Evolutionary conservation across 2,888 invertebrate species (phyloP), one percentile per base, ranked within the genome.

Genomic region (Campoletis raptor): DNA sequence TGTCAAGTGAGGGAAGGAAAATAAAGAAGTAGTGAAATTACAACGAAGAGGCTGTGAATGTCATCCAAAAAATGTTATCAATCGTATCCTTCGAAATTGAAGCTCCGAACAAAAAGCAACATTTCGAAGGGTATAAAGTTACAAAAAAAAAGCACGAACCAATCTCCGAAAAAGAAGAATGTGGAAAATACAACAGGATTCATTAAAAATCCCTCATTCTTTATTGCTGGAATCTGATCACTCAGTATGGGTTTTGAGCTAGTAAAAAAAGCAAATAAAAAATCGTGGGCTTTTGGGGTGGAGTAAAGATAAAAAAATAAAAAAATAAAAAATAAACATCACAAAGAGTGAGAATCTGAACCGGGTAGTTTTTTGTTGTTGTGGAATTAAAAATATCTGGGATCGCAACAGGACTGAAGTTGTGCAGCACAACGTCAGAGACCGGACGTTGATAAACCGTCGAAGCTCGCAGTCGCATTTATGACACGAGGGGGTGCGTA

Each of bases 361-460:
- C 12, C n/a, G 67, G 10, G 40, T 10, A 21, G 24, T 21, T 69
- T 36, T 40, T 42, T 42, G 45, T 42, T 21, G 30, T 12, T n/a
- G 40, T 12, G 48, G 48, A 15, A 8, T 30, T 12, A 15, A n/a
- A 52, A 64, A 61, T 42, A 57, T n/a, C 37, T 36, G 67, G 21
- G 21, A 36, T 73, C 37, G 30, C 36, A 70, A 77, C 74, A 70
- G 72, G 72, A 30, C 36, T 69, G 64, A 79, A 85, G 72, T 81
- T 42, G 15, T 54, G 69, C 76, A 79, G 74, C 77, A 78, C 21
- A 9, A 7, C 36, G 30, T 37, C 36, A 24, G 74, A 78, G 66
- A 78, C 72, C 67, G 80, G 83, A 81, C 85, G 85, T 82, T 87
- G 87, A 87, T 85, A 83, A 87, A 83, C 69, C 77, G 72, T 70